Percentiles rank a stretch among this genome's conserved stretches.
Evolutionary conservation across 1,140 invertebrate genomes (phyloP).

Genomic region (Bombus impatiens): DNA sequence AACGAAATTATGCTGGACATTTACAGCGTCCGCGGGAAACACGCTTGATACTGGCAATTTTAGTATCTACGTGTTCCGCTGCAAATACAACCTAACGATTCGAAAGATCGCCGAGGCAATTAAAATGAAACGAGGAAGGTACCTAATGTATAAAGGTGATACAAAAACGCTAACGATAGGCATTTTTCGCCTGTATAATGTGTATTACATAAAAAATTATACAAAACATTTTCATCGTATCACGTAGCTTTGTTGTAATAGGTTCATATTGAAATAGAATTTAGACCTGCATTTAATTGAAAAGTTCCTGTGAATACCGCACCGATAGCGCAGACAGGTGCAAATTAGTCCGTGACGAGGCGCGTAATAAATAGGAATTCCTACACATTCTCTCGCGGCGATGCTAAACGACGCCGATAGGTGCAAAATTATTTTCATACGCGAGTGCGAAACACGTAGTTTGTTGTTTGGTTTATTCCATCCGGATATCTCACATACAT

Average conservation of each 20-base stretch:
- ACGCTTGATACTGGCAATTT: background rate
- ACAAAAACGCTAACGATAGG: too few relatives aligned
- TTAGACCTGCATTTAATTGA: conserved; percentile 20
- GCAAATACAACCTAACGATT: background rate
- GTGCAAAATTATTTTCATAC: conserved; percentile 50
- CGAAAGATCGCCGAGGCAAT: background rate
- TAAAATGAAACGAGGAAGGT: background rate
- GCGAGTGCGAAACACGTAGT: conserved; percentile 9
- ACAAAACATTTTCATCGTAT: too few relatives aligned
- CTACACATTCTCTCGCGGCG: conserved; percentile 27
- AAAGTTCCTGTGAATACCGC: background rate
- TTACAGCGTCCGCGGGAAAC: background rate
- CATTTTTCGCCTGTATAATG: too few relatives aligned
- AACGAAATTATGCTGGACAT: conserved; percentile 10
- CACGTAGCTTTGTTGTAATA: too few relatives aligned
- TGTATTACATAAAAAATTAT: too few relatives aligned
- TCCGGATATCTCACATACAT: background rate
- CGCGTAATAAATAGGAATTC: conserved; percentile 43
- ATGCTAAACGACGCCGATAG: conserved; percentile 44
- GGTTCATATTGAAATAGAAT: background rate
- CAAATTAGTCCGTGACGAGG: conserved; percentile 32
- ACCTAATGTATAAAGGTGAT: too few relatives aligned
- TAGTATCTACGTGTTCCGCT: background rate
- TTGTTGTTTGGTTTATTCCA: background rate
- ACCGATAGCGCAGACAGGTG: conserved; percentile 27